phyloP scores from a whole-genome alignment of 2,797 vertebrate species.

The Hypotaenidia okinawae region DNA sequence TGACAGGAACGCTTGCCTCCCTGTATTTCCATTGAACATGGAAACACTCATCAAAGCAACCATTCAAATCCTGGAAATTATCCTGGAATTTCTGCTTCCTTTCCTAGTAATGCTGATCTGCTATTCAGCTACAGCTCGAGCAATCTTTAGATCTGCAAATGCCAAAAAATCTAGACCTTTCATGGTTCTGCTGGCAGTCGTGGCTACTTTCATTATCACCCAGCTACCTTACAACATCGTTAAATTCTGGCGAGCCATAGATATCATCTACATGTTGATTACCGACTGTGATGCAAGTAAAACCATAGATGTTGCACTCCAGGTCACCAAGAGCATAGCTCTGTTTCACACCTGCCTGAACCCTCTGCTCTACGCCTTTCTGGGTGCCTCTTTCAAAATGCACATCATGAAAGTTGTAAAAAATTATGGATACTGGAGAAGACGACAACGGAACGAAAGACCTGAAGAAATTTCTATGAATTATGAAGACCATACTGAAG shows the following conservation, averaged over 20 bases:
- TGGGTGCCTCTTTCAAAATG: constrained; percentile 88
- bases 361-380: constrained; percentile 88
- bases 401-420: constrained; percentile 85
- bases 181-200: constrained; percentile 85
- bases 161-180: constrained; percentile 81
- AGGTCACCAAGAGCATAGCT: constrained; percentile 88
- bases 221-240: constrained; percentile 91
- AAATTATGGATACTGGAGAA: constrained; percentile 73
- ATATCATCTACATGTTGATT: constrained; percentile 84
- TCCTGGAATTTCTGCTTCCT: constrained; percentile 87
- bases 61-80: constrained; percentile 86
- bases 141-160: constrained; percentile 79
- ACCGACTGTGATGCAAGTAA: constrained; percentile 85
- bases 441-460: constrained; percentile 61
- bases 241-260: constrained; percentile 86
- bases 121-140: constrained; percentile 80
- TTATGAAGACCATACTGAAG: constrained; percentile 81
- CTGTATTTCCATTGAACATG: constrained; percentile 78
- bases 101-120: constrained; percentile 88
- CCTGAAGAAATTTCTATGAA: constrained; percentile 78
- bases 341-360: constrained; percentile 92
- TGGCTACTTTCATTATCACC: constrained; percentile 86
- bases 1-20: constrained; percentile 77
- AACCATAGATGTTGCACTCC: constrained; percentile 82
- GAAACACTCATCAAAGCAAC: constrained; percentile 78